Conservation (phyloP, 2,888 invertebrate species). For the Criorhina ranunculi region DNA sequence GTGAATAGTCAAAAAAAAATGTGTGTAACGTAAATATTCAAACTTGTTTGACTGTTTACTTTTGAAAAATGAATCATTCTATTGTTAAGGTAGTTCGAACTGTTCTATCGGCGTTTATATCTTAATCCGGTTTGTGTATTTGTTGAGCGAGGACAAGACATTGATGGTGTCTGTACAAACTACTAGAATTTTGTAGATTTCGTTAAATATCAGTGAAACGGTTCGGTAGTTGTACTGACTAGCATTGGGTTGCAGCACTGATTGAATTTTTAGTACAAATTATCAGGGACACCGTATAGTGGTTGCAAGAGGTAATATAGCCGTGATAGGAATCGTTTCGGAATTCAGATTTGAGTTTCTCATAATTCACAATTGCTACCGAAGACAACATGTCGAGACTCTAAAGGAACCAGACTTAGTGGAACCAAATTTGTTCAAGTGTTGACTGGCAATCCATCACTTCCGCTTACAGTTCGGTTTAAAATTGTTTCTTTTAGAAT, state of each 20-base stretch:
- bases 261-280: neutral
- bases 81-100: neutral
- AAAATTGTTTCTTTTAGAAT: too few species aligned
- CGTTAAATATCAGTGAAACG: neutral
- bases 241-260: neutral
- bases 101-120: neutral
- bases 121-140: neutral
- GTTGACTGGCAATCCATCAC: too few species aligned
- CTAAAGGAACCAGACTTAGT: too few species aligned
- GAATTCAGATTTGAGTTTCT: too few species aligned
- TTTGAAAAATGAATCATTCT: neutral
- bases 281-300: too few species aligned
- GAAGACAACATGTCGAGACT: too few species aligned
- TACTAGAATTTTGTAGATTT: neutral
- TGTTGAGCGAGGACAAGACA: neutral
- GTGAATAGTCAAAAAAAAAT: slow-evolving; percentile 4
- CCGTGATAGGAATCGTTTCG: too few species aligned
- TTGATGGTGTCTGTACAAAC: neutral
- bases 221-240: neutral
- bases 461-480: too few species aligned
- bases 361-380: too few species aligned
- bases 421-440: too few species aligned
- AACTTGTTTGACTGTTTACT: neutral
- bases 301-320: too few species aligned
- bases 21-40: slow-evolving; percentile 34